Evolutionary conservation across 2,888 invertebrate genomes (phyloP).

Genomic region (Craniophora ligustri): DNA sequence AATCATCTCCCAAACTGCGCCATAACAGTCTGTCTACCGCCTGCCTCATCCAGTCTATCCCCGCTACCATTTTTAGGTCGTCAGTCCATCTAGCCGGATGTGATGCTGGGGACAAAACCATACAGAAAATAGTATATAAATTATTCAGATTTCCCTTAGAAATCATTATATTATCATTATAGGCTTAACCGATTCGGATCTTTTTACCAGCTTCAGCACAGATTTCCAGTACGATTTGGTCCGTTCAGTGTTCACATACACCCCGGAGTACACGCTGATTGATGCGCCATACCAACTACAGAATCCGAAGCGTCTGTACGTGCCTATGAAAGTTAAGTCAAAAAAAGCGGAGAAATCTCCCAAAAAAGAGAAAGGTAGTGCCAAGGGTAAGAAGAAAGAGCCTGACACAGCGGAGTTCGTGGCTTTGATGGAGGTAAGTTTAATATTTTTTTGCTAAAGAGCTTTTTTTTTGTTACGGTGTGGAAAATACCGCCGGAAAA

Average conservation of each 20-base stretch:
- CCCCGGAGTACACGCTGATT: conserved; percentile 72
- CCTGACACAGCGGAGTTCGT: conserved; percentile 70
- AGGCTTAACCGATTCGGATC: no score
- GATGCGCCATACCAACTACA: conserved; percentile 74
- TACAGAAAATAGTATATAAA: no score
- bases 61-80: no score
- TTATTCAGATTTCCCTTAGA: no score
- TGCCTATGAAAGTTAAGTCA: conserved; percentile 62
- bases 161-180: no score
- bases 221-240: conserved; percentile 81
- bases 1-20: no score
- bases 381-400: conserved; percentile 72
- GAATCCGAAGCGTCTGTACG: conserved; percentile 71
- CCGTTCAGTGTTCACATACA: conserved; percentile 76
- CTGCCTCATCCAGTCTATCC: no score
- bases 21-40: no score
- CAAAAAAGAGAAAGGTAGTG: conserved; percentile 55
- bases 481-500: no score
- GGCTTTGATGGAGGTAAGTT: conserved; percentile 71
- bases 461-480: no score
- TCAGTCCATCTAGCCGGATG: no score
- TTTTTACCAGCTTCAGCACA: conserved; percentile 82
- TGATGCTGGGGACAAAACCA: no score
- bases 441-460: background rate
- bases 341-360: conserved; percentile 66